phyloP scores from a whole-genome alignment of 2,113 vertebrate species.

The Thinocorus orbignyianus region DNA sequence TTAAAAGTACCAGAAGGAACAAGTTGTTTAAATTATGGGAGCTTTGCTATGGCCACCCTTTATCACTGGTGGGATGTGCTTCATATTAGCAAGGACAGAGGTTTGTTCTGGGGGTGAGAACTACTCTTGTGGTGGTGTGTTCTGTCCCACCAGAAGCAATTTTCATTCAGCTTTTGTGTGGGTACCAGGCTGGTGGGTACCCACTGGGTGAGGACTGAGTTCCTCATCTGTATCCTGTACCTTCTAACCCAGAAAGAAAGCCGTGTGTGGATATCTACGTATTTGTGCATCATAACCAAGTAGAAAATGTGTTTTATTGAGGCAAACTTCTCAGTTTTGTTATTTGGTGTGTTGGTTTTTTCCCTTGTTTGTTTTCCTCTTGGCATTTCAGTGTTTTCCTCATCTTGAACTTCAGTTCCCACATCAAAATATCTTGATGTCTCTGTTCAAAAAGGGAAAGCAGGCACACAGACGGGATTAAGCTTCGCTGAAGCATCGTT shows the following conservation, averaged over 20 bases:
- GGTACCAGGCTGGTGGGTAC: too few relatives aligned
- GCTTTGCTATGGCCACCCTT: not conserved
- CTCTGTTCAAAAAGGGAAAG: not conserved
- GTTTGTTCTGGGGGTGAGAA: not conserved
- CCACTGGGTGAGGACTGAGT: not conserved
- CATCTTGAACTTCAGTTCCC: not conserved
- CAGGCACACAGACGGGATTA: not conserved
- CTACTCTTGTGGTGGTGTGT: not conserved
- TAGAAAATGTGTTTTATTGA: not conserved
- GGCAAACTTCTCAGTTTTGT: not conserved
- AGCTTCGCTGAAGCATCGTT: not conserved
- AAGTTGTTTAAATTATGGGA: not conserved
- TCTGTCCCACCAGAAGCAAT: not conserved
- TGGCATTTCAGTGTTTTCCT: not conserved
- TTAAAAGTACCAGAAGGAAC: not conserved
- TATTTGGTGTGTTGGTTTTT: too few relatives aligned
- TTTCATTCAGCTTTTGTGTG: not conserved
- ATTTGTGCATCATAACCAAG: not conserved
- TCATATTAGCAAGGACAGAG: not conserved
- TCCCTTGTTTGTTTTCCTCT: not conserved
- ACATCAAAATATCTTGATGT: not conserved
- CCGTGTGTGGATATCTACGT: not conserved
- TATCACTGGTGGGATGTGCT: not conserved
- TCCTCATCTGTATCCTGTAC: not conserved
- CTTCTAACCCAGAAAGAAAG: not conserved